A percentile compares a stretch with the other conserved stretches of the same genome.
These are phyloP conservation scores for Thymelicus lineola DNA, from an alignment of 2,888 invertebrate species.

Conservation along the genomic window DNA sequence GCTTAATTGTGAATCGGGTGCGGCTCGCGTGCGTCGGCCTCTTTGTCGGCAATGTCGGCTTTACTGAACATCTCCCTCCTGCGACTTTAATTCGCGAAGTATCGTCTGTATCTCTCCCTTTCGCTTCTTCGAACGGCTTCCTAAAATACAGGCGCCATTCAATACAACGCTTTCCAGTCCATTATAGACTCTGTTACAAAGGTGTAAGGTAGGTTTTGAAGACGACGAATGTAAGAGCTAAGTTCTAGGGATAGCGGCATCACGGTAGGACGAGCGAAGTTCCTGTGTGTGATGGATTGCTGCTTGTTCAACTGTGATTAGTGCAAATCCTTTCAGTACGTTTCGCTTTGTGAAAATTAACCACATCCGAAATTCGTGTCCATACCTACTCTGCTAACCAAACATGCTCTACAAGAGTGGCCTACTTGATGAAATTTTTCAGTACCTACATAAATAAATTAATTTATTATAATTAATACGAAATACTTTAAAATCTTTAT, in stretches of 20 bases:
- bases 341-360: constrained; percentile 33
- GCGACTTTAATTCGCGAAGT: constrained; percentile 68
- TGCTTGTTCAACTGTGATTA: constrained; percentile 35
- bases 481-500: no score
- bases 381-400: not conserved
- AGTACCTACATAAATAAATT: no score
- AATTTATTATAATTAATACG: no score
- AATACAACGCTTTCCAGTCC: constrained; percentile 49
- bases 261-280: constrained; percentile 78
- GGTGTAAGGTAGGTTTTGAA: constrained; percentile 58
- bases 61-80: constrained; percentile 58
- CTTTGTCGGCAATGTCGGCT: constrained; percentile 84
- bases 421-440: no score
- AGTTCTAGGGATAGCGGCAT: constrained; percentile 72
- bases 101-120: constrained; percentile 54
- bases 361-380: constrained; percentile 22
- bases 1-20: constrained; percentile 82
- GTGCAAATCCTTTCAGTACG: constrained; percentile 33
- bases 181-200: constrained; percentile 59
- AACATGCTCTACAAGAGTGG: not conserved
- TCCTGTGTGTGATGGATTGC: constrained; percentile 76
- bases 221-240: constrained; percentile 42
- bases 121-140: constrained; percentile 79
- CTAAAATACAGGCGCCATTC: constrained; percentile 80
- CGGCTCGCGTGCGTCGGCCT: constrained; percentile 81